Evolutionary conservation across 30 jellyfish, hydroid and myxozoan species (phyloP).

Genomic region (Hydra vulgaris): DNA sequence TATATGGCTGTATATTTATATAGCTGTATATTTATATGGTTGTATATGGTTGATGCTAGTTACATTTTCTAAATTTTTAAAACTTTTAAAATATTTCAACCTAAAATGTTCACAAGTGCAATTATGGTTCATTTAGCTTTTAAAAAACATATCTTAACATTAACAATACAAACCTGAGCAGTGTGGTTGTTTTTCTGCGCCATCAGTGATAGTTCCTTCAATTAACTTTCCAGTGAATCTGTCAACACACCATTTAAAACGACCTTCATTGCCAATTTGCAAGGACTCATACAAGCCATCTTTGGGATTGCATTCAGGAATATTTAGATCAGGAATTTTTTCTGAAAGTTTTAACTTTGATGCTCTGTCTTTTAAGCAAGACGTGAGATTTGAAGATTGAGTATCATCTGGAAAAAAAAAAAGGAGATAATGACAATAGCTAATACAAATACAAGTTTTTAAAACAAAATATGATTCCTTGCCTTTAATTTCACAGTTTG

Average conservation of each 20-base stretch:
- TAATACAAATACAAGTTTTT: too few relatives aligned
- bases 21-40: too few relatives aligned
- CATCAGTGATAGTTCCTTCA: constrained; percentile 7
- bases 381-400: not conserved
- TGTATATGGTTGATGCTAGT: too few relatives aligned
- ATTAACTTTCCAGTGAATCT: constrained; percentile 13
- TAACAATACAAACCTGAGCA: not conserved
- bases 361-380: constrained; percentile 24
- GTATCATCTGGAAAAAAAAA: not conserved
- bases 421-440: not conserved
- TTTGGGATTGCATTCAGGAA: constrained; percentile 17
- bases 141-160: too few relatives aligned
- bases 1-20: too few relatives aligned
- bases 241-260: constrained; percentile 33
- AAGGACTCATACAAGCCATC: constrained; percentile 33
- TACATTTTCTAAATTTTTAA: too few relatives aligned
- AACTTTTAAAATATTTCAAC: too few relatives aligned
- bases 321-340: constrained; percentile 21
- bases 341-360: not conserved
- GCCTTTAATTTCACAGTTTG: not conserved
- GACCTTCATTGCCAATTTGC: not conserved
- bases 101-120: too few relatives aligned
- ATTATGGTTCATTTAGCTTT: too few relatives aligned
- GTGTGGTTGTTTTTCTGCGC: not conserved
- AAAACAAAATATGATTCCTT: not conserved